Evolutionary conservation across 1,140 invertebrate species (phyloP), one percentile per base, ranked within the genome.

Genomic region (Hyphantria cunea): DNA sequence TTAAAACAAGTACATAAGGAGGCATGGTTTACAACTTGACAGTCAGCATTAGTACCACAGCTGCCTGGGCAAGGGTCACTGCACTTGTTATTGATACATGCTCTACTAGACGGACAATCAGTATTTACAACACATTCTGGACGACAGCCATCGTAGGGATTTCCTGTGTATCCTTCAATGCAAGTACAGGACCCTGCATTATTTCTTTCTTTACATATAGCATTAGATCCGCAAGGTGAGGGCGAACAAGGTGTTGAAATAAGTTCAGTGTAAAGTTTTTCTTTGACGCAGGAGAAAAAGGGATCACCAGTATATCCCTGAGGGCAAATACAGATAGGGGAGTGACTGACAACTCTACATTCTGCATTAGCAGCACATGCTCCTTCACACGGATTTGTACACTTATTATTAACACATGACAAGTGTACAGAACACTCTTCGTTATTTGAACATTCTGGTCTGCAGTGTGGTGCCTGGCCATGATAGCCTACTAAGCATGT

Each of bases 291-390:
- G 56, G 92, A 91, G 53, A 90, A 89, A 73, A 96, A 94, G 11
- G 95, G 93, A 92, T 95, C 93, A 47, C 94, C 94, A 54, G 91
- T 93, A 72, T 91, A 90, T 31, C 93, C 93, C 62, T 91, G 67
- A 32, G 92, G 90, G 82, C 96, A 96, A 0, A 93, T 82, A 76
- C 95, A 96, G 14, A 93, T 93, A 12, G 95, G 94, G 14, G 94
- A 94, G 74, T 96, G 96, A 76, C 95, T 95, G 25, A 94, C 93
- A n/a, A 96, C 95, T 66, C 91, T 91, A 78, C 95, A 96, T 51
- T 95, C 91, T 2, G 95, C 93, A 76, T 94, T 94, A 32, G 91
- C 68, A 14, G 95, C 95, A 78, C 95, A 96, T 6, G 93, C 93
- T 14, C 94, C 94, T 52, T 92, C 84, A 70, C 95, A 96, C 39